Base-by-base conservation (phyloP, 2,797 vertebrate genomes). In the Percopsis omiscomaycus region DNA sequence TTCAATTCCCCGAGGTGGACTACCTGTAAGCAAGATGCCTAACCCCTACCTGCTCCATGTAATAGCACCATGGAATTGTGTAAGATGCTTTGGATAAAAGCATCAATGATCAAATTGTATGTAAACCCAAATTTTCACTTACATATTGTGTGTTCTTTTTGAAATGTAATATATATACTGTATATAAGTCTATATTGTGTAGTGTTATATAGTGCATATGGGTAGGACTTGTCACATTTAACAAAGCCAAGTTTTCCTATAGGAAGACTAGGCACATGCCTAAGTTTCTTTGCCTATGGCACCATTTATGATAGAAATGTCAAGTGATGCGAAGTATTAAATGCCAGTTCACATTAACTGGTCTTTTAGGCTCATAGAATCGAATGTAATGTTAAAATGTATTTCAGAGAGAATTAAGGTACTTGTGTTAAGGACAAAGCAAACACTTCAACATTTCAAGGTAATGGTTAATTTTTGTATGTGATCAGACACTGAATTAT, bases 401-500 rank as follows among this genome's bases (percentile, higher is more conserved):
- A 54, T 50, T 60, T 62, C 29, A 55, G 49, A 63, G 54, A 67
- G 73, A 75, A 74, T 49, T 59, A 69, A 68, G 22, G 4, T 60
- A 61, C 4, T 3, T 47, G 28, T 48, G 55, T 64, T 53, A 46
- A 80, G 42, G 56, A 75, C 61, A 42, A 63, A 62, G 73, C 82
- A 55, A 70, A 62, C 54, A 55, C 68, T 69, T 77, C 27, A 71
- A 55, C 64, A 58, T 79, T 84, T 85, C 80, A 84, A 82, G 83
- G 83, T 85, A 75, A 70, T 50, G 69, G 52, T 83, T 59, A 80
- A 59, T 64, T 67, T 9, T 81, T 77, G 81, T 70, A 85, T 65
- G 75, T 60, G 47, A 78, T 77, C 81, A 81, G 78, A 81, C 65
- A 63, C 61, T 37, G 52, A 56, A 69, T 59, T 59, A 3, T 5